Evolutionary conservation across 2,113 vertebrate genomes (phyloP), one percentile per base, ranked within the genome.

Genomic region (Cyanoramphus novaezelandiae): DNA sequence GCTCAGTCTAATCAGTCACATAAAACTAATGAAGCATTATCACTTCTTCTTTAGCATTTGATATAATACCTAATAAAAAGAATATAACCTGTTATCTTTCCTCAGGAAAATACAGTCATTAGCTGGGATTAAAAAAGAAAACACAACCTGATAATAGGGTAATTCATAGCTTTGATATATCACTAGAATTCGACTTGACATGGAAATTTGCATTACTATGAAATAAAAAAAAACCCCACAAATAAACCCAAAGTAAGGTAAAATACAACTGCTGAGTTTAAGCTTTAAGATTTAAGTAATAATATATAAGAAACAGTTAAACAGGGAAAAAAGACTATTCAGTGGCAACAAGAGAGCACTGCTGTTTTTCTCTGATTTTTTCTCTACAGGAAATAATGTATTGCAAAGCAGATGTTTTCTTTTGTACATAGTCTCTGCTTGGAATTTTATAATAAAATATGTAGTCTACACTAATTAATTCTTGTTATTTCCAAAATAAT

Each of bases 1-100:
- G 16, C 7, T 81, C 17, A n/a, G 31, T 64, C 24, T 85, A 80
- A 93, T 91, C 1, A 77, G 70, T 74, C 27, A 28, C 70, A 92
- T 77, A 96, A 85, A 91, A 85, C 85, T 78, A 96, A 91, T 52
- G 67, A 95, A 82, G 7, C 10, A 1, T 70, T 76, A 55, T 85
- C 1, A 74, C 76, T 94, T 94, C 10, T 94, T 94, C 28, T 92
- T 28, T 60, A 82, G 4, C 3, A 60, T 91, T 87, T 85, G 9
- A 76, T 77, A 27, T 60, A 82, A 87, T 60, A 74, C 25, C 31
- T 59, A 76, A 65, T 57, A 74, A 71, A 79, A 91, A 31, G 7
- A 93, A 79, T 47, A 10, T 84, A 94, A 93, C 17, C 31, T 67
- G 8, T 70, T 94, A 63, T 68, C 16, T 6, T 70, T 82, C 18